Conservation (phyloP, 1,140 invertebrate genomes). For the Apocrypta bakeri region DNA sequence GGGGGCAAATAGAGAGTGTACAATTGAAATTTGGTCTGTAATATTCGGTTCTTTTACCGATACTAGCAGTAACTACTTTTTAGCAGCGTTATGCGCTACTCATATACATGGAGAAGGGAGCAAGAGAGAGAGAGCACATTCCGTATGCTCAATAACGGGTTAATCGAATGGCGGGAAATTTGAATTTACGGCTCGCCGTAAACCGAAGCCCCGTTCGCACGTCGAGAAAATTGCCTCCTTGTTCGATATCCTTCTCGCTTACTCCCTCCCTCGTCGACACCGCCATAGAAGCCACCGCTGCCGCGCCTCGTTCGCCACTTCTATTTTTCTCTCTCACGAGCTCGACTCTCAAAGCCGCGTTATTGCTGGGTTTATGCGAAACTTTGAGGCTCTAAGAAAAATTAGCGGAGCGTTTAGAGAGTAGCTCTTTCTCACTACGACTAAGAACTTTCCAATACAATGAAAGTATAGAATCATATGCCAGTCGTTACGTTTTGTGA, state of each 20-base stretch:
- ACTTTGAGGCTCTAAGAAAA: background rate
- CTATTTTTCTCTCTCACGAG: background rate
- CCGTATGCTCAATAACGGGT: constrained; percentile 35
- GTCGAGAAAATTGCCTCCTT: constrained; percentile 29
- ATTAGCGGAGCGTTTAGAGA: constrained; percentile 27
- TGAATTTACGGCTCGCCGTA: constrained; percentile 33
- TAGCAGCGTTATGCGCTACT: background rate
- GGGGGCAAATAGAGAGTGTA: no score
- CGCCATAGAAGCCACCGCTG: no score
- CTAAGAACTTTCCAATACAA: constrained; percentile 24
- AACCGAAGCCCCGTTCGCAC: constrained; percentile 31
- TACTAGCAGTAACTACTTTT: background rate
- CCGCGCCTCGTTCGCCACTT: background rate
- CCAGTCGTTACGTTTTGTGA: constrained; percentile 2
- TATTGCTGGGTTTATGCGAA: constrained; percentile 15
- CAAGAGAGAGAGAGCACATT: background rate
- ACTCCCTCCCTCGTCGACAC: background rate
- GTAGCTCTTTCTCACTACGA: background rate
- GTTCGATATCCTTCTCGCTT: constrained; percentile 25
- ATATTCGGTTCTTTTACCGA: background rate
- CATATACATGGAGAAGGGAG: background rate
- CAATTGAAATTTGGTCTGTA: constrained; percentile 36
- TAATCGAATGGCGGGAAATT: constrained; percentile 36
- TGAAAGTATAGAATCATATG: constrained; percentile 13
- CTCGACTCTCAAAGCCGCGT: background rate